Evolutionary conservation across 2,888 invertebrate genomes (phyloP).

Genomic region (Myathropa florea): DNA sequence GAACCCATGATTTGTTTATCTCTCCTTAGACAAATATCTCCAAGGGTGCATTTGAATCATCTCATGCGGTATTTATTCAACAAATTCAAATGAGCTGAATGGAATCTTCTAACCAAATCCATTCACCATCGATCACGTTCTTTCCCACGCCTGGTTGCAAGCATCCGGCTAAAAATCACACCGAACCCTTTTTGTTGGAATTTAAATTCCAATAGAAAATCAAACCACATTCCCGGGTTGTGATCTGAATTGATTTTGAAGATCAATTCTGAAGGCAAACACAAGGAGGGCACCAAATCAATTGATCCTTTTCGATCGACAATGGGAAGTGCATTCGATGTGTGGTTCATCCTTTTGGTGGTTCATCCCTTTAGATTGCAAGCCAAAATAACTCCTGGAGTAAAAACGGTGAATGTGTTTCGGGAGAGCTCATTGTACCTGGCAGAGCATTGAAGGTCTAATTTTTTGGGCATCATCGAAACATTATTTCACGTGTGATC

Average conservation of each 20-base stretch:
- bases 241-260: neutral
- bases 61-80: neutral
- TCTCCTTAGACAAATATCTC: neutral
- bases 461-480: no score
- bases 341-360: neutral
- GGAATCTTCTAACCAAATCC: neutral
- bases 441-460: neutral
- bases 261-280: neutral
- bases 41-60: neutral
- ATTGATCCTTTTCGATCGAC: neutral
- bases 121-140: neutral
- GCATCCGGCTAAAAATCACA: constrained; percentile 30
- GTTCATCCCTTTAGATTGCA: neutral
- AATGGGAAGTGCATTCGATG: neutral
- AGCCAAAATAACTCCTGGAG: neutral
- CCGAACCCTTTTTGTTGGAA: neutral
- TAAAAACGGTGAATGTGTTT: no score
- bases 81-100: neutral
- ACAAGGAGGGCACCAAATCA: neutral
- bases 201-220: constrained; percentile 6
- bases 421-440: no score
- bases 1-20: neutral
- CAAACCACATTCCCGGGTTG: neutral
- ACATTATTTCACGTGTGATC: no score
- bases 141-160: constrained; percentile 19